Conservation (phyloP, 2,797 vertebrate genomes). For the Enteromius radiatus region DNA sequence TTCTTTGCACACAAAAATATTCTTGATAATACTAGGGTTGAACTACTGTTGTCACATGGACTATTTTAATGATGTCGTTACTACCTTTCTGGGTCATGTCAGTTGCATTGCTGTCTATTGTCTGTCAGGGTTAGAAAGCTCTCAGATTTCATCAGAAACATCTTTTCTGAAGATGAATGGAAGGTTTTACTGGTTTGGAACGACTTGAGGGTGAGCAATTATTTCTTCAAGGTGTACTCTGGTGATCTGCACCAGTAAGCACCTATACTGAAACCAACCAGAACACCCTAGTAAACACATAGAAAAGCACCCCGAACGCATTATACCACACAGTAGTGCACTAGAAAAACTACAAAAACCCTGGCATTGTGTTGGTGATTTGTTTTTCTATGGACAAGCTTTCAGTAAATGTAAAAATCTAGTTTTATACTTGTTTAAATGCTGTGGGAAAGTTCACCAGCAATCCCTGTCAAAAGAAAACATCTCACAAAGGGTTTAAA, state of each 20-base stretch:
- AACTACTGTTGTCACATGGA: background rate
- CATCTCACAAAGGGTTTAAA: background rate
- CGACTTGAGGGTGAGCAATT: background rate
- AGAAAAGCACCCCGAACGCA: background rate
- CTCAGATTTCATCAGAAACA: background rate
- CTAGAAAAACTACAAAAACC: background rate
- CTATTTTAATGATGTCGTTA: background rate
- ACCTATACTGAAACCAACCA: background rate
- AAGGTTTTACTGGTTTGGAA: background rate
- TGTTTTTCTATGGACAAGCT: background rate
- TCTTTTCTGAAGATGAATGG: background rate
- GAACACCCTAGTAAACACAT: background rate
- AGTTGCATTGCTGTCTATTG: background rate
- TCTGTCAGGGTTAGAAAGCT: background rate
- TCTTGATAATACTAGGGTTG: background rate
- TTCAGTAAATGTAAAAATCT: background rate
- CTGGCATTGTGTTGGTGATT: background rate
- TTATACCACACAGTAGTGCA: too few relatives aligned
- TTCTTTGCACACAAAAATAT: background rate
- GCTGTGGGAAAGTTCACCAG: background rate
- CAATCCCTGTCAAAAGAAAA: constrained; percentile 1
- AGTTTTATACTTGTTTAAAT: background rate
- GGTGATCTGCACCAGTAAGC: background rate
- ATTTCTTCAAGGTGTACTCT: background rate
- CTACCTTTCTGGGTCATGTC: background rate